Conservation (phyloP, 1,140 invertebrate species). For the Harpegnathos saltator region DNA sequence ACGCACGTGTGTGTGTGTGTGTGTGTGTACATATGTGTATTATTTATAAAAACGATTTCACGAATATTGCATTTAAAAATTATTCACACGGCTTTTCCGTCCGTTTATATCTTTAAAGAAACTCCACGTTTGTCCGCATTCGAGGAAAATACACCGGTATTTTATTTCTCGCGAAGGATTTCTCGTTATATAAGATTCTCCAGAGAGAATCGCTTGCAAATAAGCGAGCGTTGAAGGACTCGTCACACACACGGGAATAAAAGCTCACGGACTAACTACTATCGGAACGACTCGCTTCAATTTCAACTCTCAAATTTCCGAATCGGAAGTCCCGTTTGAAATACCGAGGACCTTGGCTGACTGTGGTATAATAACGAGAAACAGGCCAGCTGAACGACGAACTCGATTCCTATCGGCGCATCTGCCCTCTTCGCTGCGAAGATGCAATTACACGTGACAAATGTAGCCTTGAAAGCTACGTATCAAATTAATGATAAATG, state of each 20-base stretch:
- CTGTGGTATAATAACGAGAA: not conserved
- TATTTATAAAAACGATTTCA: not conserved
- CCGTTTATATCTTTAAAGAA: not conserved
- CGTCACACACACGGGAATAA: slow-evolving; percentile 2
- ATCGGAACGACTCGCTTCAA: slow-evolving; percentile 51
- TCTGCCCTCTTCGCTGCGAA: not conserved
- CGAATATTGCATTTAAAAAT: not conserved
- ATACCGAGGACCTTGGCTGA: slow-evolving; percentile 19
- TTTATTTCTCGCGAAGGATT: slow-evolving; percentile 38
- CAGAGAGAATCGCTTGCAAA: not conserved
- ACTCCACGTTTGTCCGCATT: not conserved
- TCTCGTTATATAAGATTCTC: slow-evolving; percentile 48
- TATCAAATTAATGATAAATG: slow-evolving; percentile 10
- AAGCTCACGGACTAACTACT: slow-evolving; percentile 23
- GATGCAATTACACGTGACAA: not conserved
- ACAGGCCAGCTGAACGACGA: slow-evolving; percentile 25
- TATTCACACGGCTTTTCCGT: not conserved
- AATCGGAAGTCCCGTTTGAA: slow-evolving; percentile 50
- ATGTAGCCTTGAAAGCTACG: not conserved
- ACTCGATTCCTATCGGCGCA: slow-evolving; percentile 24
- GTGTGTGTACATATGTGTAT: not conserved
- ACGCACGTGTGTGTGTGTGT: too few relatives aligned
- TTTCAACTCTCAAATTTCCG: slow-evolving; percentile 60
- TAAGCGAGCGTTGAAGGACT: slow-evolving; percentile 53
- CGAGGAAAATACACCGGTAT: slow-evolving; percentile 33